phyloP scores from a whole-genome alignment of 2,888 invertebrate genomes.

The Cheilosia urbana region DNA sequence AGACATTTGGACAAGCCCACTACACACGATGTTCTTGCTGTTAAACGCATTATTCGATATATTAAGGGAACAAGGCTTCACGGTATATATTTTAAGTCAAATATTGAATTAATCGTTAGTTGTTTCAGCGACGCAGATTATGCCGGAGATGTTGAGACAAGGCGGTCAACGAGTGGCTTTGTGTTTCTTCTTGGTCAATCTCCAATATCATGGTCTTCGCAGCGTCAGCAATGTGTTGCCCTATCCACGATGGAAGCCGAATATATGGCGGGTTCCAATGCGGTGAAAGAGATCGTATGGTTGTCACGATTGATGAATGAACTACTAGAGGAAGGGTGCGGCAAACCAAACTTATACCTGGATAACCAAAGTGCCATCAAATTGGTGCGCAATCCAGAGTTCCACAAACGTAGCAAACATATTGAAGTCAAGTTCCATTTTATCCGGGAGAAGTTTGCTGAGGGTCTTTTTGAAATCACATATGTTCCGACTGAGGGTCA shows the following conservation, averaged over 20 bases:
- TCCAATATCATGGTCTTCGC: constrained; percentile 32
- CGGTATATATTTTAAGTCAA: constrained; percentile 35
- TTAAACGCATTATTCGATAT: constrained; percentile 30
- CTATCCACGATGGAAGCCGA: constrained; percentile 42
- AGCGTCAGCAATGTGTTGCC: constrained; percentile 26
- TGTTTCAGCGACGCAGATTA: constrained; percentile 64
- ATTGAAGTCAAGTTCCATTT: constrained; percentile 12
- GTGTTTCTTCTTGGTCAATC: constrained; percentile 30
- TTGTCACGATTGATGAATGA: constrained; percentile 20
- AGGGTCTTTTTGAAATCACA: constrained; percentile 11
- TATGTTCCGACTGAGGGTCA: constrained; percentile 30
- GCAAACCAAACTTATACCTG: not conserved
- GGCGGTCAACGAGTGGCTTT: constrained; percentile 65
- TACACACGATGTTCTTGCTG: constrained; percentile 8
- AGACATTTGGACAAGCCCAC: constrained; percentile 27
- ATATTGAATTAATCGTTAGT: constrained; percentile 10
- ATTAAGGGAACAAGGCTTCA: constrained; percentile 15
- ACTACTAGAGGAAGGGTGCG: constrained; percentile 1
- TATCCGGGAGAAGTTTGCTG: constrained; percentile 20
- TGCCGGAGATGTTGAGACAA: constrained; percentile 57
- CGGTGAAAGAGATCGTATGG: constrained; percentile 42
- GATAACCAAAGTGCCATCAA: constrained; percentile 45
- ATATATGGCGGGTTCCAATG: constrained; percentile 37
- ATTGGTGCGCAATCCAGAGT: constrained; percentile 29
- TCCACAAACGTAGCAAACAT: not conserved